phyloP scores from a whole-genome alignment of 1,140 invertebrate species.

The Ruditapes philippinarum region DNA sequence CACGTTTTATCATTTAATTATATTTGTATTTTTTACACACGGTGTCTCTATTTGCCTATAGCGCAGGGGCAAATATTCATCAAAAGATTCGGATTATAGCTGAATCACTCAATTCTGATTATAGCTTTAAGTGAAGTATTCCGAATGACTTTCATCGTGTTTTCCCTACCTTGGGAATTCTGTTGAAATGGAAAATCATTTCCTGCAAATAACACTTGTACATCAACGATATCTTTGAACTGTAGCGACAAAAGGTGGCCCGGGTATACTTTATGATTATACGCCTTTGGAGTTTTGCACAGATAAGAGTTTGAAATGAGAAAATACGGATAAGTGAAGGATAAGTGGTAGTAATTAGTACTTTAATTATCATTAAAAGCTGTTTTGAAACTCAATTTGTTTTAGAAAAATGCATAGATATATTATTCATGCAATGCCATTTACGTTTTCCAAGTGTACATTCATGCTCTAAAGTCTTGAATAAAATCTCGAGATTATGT shows the following conservation, averaged over 20 bases:
- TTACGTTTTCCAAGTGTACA: too few species aligned
- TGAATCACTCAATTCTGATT: background rate
- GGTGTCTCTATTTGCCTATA: conserved; percentile 22
- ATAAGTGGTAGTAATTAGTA: too few species aligned
- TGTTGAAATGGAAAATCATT: background rate
- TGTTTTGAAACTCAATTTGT: too few species aligned
- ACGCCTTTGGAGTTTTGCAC: too few species aligned
- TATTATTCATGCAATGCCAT: too few species aligned
- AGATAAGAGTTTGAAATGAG: too few species aligned
- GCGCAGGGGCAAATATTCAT: background rate
- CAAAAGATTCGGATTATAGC: background rate
- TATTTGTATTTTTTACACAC: conserved; percentile 35
- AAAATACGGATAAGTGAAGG: too few species aligned
- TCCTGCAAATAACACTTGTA: conserved; percentile 46
- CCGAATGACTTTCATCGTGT: background rate
- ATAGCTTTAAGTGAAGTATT: background rate
- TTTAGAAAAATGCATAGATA: too few species aligned
- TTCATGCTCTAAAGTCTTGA: too few species aligned
- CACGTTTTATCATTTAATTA: conserved; percentile 39
- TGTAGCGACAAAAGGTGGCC: background rate
- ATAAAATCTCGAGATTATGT: too few species aligned
- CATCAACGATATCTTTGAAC: conserved; percentile 64
- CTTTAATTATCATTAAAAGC: too few species aligned
- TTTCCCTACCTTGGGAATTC: background rate
- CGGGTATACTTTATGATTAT: too few species aligned